Base-by-base conservation (phyloP, 2,888 invertebrate genomes). In the Drosophila hamatofila region DNA sequence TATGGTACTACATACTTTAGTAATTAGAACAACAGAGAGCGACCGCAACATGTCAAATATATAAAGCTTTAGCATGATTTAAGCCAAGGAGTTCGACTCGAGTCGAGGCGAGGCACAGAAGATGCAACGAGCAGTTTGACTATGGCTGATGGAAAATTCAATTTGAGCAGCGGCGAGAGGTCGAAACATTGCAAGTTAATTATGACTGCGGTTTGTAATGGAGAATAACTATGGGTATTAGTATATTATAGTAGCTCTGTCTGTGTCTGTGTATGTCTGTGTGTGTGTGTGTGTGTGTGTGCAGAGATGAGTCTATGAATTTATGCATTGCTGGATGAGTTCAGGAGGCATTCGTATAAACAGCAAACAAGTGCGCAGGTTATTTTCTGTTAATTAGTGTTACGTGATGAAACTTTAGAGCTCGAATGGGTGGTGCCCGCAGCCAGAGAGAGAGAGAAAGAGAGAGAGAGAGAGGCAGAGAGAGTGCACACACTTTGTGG, bases 371-470 rank as follows among this genome's bases (percentile, higher is more conserved):
- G 88, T 85, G 86, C 76, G 67, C 88, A 81, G 86, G 78, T 86
- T 81, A 88, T 83, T 85, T 87, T 83, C 83, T 75, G 84, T 85
- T 85, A 85, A 85, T 85, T 88, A 85, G 89, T 85, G 76, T 80
- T 86, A 86, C 87, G 89, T 88, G 84, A 84, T 84, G 84, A 88
- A 86, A 76, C 76, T 69, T 73, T 75, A 78, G 76, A 56, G 67
- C 49, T 55, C n/a, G 18, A 61, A 78, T 80, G 88, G 83, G 83
- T 70, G 83, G 86, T 84, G 72, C 88, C 66, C 55, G 57, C 44
- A 33, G 41, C 44, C 55, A 61, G 7, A 33, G 33, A 3, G 21
- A 21, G 21, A 51, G 33, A 8, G 37, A 8, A 7, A 18, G 49
- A 14, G 18, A 8, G 27, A 18, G 12, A 5, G 33, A 3, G 37